Conservation (phyloP, 1,140 invertebrate species). For the Akabosia matsudoensis region DNA sequence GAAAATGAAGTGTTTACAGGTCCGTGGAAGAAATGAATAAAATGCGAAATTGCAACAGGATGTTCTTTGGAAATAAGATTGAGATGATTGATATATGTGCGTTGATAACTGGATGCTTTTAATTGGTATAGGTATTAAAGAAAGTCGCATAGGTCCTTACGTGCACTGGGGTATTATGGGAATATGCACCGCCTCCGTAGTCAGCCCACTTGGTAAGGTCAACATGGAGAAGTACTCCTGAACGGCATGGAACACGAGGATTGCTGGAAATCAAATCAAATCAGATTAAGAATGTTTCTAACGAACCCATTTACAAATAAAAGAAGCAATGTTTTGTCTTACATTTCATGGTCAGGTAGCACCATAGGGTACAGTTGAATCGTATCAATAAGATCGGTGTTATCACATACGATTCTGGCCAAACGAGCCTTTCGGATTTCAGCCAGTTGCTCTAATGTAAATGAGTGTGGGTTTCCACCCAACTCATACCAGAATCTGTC, state of each 20-base stretch:
- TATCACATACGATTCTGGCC: conserved; percentile 88
- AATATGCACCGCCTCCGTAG: conserved; percentile 50
- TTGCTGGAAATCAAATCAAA: conserved; percentile 61
- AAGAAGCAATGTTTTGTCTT: conserved; percentile 52
- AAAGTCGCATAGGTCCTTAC: conserved; percentile 33
- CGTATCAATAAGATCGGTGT: conserved; percentile 85
- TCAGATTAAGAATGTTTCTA: conserved; percentile 15
- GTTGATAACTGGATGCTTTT: too few relatives aligned
- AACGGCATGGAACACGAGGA: conserved; percentile 82
- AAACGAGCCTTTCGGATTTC: conserved; percentile 84
- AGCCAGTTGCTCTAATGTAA: conserved; percentile 80
- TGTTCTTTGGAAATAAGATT: too few relatives aligned
- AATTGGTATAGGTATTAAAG: too few relatives aligned
- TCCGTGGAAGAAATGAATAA: too few relatives aligned
- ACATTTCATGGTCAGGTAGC: conserved; percentile 86
- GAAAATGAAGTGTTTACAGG: too few relatives aligned
- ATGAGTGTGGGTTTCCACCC: conserved; percentile 84
- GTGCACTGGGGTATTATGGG: conserved; percentile 43
- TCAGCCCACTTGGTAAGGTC: conserved; percentile 86
- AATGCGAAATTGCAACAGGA: too few relatives aligned
- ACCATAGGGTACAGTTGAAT: conserved; percentile 93
- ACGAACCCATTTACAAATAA: background rate
- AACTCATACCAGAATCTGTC: conserved; percentile 97
- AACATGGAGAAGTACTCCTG: conserved; percentile 76
- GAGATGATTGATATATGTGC: too few relatives aligned